Evolutionary conservation across 2,113 vertebrate genomes (phyloP).

Genomic region (Marmota flaviventris): DNA sequence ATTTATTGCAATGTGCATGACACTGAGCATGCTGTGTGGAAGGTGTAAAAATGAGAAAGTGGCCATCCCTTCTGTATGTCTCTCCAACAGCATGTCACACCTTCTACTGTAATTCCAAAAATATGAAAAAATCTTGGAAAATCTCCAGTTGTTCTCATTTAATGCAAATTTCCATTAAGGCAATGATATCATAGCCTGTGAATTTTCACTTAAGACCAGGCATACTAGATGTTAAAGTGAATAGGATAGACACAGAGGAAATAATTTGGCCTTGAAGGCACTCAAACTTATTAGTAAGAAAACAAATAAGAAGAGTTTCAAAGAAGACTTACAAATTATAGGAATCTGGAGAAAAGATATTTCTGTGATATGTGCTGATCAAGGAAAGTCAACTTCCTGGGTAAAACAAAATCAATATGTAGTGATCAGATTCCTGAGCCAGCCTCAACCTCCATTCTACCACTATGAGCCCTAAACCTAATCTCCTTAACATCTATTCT

Average conservation of each 20-base stretch:
- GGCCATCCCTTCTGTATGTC: background rate
- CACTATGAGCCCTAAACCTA: background rate
- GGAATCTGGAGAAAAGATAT: background rate
- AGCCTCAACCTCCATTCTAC: conserved; percentile 8
- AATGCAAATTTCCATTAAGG: background rate
- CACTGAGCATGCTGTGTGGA: background rate
- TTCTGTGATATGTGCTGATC: background rate
- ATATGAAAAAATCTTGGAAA: background rate
- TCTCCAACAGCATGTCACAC: background rate
- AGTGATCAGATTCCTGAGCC: conserved; percentile 7
- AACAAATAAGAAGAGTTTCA: background rate
- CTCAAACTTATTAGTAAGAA: background rate
- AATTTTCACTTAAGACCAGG: background rate
- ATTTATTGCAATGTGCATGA: background rate
- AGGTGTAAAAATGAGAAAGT: background rate
- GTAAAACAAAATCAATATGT: conserved; percentile 16
- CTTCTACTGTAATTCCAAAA: background rate
- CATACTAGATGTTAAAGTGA: background rate
- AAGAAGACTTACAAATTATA: background rate
- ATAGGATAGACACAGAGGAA: background rate
- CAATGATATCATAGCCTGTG: background rate
- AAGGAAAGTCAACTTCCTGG: conserved; percentile 9
- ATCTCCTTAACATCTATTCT: conserved; percentile 58
- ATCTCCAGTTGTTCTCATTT: background rate
- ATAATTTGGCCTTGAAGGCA: background rate